Evolutionary conservation across 2,888 invertebrate species (phyloP).

Genomic region (Heterodera filipjevi): DNA sequence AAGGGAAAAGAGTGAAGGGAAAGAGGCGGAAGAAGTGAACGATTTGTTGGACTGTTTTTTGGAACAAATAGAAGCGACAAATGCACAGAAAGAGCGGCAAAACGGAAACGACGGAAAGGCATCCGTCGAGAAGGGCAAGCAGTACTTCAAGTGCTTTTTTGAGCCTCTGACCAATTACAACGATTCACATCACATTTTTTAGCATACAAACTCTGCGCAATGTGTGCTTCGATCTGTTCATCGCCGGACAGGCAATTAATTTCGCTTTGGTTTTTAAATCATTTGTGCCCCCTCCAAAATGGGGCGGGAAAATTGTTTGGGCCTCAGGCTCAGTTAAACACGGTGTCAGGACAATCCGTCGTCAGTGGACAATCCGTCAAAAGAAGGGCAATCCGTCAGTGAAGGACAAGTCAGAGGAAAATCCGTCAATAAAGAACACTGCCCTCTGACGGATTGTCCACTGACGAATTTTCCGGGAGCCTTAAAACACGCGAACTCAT

Average conservation of each 20-base stretch:
- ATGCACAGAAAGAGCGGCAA: too few relatives aligned
- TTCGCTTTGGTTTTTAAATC: background rate
- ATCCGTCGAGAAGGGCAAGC: background rate
- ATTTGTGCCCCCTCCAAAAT: background rate
- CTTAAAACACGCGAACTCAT: too few relatives aligned
- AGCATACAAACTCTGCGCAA: background rate
- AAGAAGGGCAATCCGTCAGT: too few relatives aligned
- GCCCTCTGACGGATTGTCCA: too few relatives aligned
- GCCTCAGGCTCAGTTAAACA: too few relatives aligned
- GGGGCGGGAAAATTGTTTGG: too few relatives aligned
- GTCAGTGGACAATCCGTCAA: too few relatives aligned
- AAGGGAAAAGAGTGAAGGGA: background rate
- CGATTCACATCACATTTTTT: background rate
- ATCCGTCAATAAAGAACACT: too few relatives aligned
- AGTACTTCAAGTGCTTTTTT: constrained; percentile 4
- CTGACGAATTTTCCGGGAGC: too few relatives aligned
- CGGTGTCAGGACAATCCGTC: too few relatives aligned
- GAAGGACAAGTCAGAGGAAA: too few relatives aligned
- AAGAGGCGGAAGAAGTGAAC: background rate
- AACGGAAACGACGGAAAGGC: background rate
- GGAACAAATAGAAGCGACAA: constrained; percentile 21
- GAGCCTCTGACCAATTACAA: too few relatives aligned
- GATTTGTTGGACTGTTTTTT: constrained; percentile 22
- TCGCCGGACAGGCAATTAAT: constrained; percentile 4
- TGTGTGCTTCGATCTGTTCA: constrained; percentile 9